Percentiles rank a stretch among this genome's conserved stretches.
Conservation (phyloP, 2,113 vertebrate species). For the Eurypyga helias region DNA sequence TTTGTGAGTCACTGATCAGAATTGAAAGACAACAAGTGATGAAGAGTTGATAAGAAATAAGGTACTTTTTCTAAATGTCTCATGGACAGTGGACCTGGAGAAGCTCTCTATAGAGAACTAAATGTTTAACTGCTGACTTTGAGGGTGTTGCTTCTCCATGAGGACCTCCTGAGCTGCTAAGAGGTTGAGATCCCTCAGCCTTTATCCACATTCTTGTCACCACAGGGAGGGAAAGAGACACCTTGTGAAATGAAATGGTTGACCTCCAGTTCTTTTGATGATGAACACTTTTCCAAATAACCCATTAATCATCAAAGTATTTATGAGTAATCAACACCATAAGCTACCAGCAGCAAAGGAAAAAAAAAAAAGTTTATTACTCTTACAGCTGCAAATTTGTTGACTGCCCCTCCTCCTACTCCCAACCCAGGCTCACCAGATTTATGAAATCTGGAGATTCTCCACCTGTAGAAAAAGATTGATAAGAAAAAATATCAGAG, state of each 20-base stretch:
- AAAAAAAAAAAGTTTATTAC: background rate
- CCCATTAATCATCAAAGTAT: background rate
- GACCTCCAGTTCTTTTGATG: background rate
- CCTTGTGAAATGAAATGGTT: background rate
- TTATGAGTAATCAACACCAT: background rate
- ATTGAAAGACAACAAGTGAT: background rate
- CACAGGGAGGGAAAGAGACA: background rate
- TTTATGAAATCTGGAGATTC: background rate
- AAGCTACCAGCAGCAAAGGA: background rate
- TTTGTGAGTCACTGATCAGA: background rate
- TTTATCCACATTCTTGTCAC: background rate
- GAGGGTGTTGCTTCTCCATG: background rate
- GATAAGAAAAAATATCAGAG: background rate
- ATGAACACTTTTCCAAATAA: background rate
- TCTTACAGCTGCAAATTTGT: background rate
- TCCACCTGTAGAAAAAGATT: background rate
- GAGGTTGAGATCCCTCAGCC: background rate
- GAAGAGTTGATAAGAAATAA: background rate
- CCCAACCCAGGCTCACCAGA: background rate
- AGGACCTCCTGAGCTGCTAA: background rate
- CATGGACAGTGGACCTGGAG: background rate
- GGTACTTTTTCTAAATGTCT: background rate
- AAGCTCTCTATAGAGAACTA: background rate
- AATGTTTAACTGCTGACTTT: background rate
- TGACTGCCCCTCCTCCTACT: background rate